Conservation (phyloP, 2,797 vertebrate genomes). For the Bovichtus variegatus region DNA sequence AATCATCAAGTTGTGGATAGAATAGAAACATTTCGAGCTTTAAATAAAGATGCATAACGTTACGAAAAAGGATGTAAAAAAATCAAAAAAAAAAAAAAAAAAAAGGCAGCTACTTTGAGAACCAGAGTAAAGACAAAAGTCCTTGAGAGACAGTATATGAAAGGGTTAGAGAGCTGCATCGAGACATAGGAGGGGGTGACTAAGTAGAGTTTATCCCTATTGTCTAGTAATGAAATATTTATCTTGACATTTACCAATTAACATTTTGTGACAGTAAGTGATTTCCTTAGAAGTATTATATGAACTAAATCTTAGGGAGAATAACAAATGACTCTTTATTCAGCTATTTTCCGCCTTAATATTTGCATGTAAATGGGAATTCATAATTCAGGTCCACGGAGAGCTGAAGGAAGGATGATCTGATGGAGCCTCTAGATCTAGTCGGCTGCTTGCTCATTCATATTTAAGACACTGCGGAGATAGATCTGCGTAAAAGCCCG, state of each 20-base stretch:
- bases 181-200: background rate
- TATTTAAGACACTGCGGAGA: constrained; percentile 73
- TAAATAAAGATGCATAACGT: background rate
- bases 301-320: constrained; percentile 21
- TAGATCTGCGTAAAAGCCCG: constrained; percentile 58
- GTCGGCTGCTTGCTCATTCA: constrained; percentile 65
- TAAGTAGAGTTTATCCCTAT: constrained; percentile 15
- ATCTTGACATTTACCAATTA: constrained; percentile 41
- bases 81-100: too few relatives aligned
- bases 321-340: constrained; percentile 47
- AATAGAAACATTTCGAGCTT: background rate
- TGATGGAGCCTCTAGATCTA: constrained; percentile 37
- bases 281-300: constrained; percentile 27
- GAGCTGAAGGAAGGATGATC: constrained; percentile 51
- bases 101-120: background rate
- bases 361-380: constrained; percentile 67
- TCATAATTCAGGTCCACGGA: constrained; percentile 52
- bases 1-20: background rate
- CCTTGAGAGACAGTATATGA: background rate
- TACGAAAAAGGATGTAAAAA: background rate
- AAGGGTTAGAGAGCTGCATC: background rate
- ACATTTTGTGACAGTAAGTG: constrained; percentile 28
- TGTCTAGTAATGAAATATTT: constrained; percentile 32
- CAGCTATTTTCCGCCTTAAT: constrained; percentile 34
- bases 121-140: background rate